A percentile compares a stretch with the other conserved stretches of the same genome.
Evolutionary conservation across 2,888 invertebrate species (phyloP).

Genomic region (Temnothorax rugatulus): DNA sequence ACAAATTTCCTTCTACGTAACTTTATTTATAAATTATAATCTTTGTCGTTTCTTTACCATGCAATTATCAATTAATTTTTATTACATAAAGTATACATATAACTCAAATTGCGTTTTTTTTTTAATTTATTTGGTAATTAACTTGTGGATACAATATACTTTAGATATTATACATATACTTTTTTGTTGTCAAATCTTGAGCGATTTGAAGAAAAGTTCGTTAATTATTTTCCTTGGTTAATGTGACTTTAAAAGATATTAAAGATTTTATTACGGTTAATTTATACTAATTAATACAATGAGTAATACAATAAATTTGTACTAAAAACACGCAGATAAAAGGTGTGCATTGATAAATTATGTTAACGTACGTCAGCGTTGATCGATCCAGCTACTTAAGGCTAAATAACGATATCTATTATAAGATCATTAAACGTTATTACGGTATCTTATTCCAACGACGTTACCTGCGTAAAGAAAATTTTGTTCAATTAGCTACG

Average conservation of each 20-base stretch:
- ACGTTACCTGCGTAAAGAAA: background rate
- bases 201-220: background rate
- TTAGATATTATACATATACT: background rate
- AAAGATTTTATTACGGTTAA: constrained; percentile 1
- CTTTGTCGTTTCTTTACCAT: background rate
- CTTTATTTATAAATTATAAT: background rate
- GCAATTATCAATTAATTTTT: background rate
- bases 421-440: constrained; percentile 6
- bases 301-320: too few relatives aligned
- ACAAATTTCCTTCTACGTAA: background rate
- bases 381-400: constrained; percentile 1
- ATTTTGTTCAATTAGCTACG: background rate
- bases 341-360: constrained; percentile 12
- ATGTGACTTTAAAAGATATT: background rate
- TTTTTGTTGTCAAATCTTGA: background rate
- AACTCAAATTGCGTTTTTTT: background rate
- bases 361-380: constrained; percentile 1
- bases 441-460: constrained; percentile 15
- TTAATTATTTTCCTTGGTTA: background rate
- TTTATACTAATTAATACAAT: constrained; percentile 9
- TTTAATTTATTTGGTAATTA: background rate
- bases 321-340: background rate
- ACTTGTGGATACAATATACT: background rate
- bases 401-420: constrained; percentile 25
- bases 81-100: background rate